A percentile compares a stretch with the other conserved stretches of the same genome.
Conservation (phyloP, 2,113 vertebrate species). For the Ancistrus triradiatus region DNA sequence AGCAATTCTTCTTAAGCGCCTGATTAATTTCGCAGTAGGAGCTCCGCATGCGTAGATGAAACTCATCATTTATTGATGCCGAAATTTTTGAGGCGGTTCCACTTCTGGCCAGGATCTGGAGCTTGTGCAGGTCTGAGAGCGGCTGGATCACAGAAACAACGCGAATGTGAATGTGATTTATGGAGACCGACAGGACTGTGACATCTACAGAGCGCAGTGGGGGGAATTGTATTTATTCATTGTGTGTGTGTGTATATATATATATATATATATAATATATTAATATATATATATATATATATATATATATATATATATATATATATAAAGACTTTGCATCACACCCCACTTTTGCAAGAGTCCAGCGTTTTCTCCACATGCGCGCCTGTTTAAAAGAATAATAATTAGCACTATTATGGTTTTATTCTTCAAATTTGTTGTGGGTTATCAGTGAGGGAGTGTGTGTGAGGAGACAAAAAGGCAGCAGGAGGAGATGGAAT, state of each 20-base stretch:
- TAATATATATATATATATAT: too few relatives aligned
- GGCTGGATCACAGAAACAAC: not conserved
- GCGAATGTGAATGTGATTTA: not conserved
- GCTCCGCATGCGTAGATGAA: slow-evolving; percentile 48
- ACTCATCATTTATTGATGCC: slow-evolving; percentile 59
- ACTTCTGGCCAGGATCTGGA: slow-evolving; percentile 2
- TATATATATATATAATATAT: too few relatives aligned
- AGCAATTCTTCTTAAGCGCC: slow-evolving; percentile 70
- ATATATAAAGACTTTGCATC: too few relatives aligned
- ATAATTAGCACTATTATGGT: not conserved
- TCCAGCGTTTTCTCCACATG: too few relatives aligned
- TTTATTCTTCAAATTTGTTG: not conserved
- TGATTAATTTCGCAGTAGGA: slow-evolving; percentile 75
- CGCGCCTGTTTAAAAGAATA: too few relatives aligned
- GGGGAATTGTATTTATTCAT: not conserved
- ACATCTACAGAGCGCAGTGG: too few relatives aligned
- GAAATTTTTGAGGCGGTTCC: slow-evolving; percentile 25
- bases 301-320: too few relatives aligned
- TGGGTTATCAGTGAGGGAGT: not conserved
- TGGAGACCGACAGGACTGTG: not conserved
- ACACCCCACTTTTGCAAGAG: too few relatives aligned
- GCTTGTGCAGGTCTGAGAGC: not conserved
- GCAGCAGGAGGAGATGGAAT: slow-evolving; percentile 86
- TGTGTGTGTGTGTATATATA: too few relatives aligned
- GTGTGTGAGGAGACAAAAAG: slow-evolving; percentile 75